phyloP scores from a whole-genome alignment of 2,113 vertebrate genomes.

The Nycticryphes semicollaris region DNA sequence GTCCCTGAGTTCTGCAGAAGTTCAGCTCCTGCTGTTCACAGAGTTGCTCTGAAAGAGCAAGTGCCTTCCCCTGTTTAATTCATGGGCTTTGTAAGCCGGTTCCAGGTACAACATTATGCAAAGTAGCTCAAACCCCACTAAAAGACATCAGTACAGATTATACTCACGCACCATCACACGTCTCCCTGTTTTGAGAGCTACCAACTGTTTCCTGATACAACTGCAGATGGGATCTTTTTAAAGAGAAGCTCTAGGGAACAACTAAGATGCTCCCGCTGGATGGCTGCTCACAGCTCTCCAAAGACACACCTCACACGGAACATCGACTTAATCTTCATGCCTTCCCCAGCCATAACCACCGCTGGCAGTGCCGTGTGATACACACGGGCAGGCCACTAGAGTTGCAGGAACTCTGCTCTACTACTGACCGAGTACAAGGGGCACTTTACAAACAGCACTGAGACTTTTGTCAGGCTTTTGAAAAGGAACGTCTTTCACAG shows the following conservation, averaged over 20 bases:
- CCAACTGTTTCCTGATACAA: neutral
- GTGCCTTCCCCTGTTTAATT: neutral
- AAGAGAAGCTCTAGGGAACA: neutral
- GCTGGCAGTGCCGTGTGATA: rapidly evolving
- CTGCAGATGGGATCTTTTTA: neutral
- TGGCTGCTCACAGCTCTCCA: neutral
- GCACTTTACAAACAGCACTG: neutral
- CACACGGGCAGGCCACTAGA: neutral
- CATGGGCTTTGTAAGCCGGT: neutral
- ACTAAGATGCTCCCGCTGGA: neutral
- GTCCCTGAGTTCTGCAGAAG: neutral
- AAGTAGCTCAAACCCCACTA: neutral
- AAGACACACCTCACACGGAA: neutral
- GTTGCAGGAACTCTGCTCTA: neutral
- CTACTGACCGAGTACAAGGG: neutral
- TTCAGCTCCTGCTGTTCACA: neutral
- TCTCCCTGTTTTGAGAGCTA: neutral
- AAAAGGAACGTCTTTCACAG: neutral
- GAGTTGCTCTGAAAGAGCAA: neutral
- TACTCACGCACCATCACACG: rapidly evolving
- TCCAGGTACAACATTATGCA: neutral
- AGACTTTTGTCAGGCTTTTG: neutral
- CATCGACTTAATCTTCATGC: neutral
- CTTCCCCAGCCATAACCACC: neutral
- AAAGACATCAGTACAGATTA: neutral